phyloP scores from a whole-genome alignment of 2,113 vertebrate species.

The Orycteropus afer region DNA sequence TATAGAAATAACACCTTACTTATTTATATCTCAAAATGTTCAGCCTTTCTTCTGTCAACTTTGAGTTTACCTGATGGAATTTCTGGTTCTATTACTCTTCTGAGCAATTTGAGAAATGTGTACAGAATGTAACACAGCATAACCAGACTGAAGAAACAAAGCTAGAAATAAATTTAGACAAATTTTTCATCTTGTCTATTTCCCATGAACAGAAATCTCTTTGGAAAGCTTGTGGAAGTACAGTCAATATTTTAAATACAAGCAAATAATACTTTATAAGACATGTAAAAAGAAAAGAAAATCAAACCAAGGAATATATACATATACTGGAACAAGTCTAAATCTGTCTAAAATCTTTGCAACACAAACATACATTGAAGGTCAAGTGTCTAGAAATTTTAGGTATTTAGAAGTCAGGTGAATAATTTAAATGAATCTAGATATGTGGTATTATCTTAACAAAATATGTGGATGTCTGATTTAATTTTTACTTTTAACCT shows the following conservation, averaged over 20 bases:
- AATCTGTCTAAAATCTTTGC: not conserved
- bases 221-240: not conserved
- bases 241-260: constrained; percentile 27
- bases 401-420: not conserved
- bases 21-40: constrained; percentile 50
- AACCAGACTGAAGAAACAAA: not conserved
- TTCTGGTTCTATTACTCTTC: constrained; percentile 23
- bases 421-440: not conserved
- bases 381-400: not conserved
- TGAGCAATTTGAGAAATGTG: constrained; percentile 28
- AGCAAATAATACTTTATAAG: constrained; percentile 9
- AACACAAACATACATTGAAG: constrained; percentile 5
- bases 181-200: not conserved
- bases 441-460: not conserved
- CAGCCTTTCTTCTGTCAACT: not conserved
- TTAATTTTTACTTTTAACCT: not conserved
- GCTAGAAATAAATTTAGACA: not conserved
- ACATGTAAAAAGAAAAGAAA: constrained; percentile 24
- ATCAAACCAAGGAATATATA: not conserved
- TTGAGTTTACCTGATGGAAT: constrained; percentile 29
- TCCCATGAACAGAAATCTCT: not conserved
- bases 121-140: not conserved
- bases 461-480: not conserved
- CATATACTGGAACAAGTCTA: not conserved
- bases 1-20: not conserved